Evolutionary conservation across 2,113 vertebrate genomes (phyloP), one percentile per base, ranked within the genome.

Genomic region (Campylorhamphus procurvoides): DNA sequence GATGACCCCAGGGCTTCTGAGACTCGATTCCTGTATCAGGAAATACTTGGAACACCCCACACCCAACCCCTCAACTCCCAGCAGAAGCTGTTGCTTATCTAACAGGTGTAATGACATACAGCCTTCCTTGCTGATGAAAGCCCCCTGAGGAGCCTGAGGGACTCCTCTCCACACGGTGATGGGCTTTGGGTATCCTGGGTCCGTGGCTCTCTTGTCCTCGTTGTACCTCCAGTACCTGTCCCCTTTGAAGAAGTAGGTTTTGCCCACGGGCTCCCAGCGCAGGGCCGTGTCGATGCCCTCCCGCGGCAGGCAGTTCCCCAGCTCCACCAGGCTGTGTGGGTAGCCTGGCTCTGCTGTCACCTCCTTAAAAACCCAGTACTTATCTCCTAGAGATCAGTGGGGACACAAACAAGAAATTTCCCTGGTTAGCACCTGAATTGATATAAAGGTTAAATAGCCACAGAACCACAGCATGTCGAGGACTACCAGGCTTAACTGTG

Each of bases 201-300:
- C 99, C 0, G 98, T 98, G 2, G 98, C 98, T 71, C 97, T 97
- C 94, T 99, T 99, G 95, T 99, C 99, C 97, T 99, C 99, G 1
- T 99, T 99, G 98, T 99, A 99, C 81, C 99, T 98, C 99, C 99
- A 99, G 97, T 99, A 99, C 96, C 98, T 98, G 97, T 99, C 98
- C 3, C 99, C 99, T 96, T 99, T 99, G 98, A 99, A 99, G 98
- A 99, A 99, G 97, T 99, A 99, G 10, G 99, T 99, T 93, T 99
- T 99, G 50, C 99, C 99, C 4, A 99, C 98, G 0, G 99, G 98
- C 94, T 99, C 99, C 99, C 99, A 99, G 47, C 99, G 99, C 89
- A 99, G 98, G 18, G 99, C 99, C 0, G 99, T 98, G 98, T 99
- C 99, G 3, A 99, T 99, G 94, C 99, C 99, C 40, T 99, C 99